Conservation (phyloP, 2,888 invertebrate species). For the Exocentrus adspersus region DNA sequence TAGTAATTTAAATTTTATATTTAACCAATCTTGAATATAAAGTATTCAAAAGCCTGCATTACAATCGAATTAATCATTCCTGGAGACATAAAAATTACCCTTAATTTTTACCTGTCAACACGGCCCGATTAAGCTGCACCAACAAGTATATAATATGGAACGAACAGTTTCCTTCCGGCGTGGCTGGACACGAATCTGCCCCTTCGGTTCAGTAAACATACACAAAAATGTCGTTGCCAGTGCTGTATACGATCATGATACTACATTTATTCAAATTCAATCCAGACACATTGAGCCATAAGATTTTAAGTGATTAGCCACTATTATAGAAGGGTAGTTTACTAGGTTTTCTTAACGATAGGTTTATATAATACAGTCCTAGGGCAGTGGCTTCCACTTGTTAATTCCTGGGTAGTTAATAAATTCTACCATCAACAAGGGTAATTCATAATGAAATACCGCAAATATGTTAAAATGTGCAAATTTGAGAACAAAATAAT, state of each 20-base stretch:
- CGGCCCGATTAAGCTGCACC: conserved; percentile 39
- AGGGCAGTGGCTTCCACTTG: no score
- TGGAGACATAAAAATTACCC: conserved; percentile 44
- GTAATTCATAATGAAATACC: no score
- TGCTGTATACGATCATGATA: neutral
- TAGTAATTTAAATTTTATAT: conserved; percentile 13
- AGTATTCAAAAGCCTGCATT: conserved; percentile 22
- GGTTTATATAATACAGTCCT: no score
- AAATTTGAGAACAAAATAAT: neutral
- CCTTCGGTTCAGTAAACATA: conserved; percentile 6
- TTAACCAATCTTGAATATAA: conserved; percentile 27
- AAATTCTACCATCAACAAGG: no score
- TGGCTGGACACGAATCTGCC: conserved; percentile 7
- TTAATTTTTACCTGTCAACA: conserved; percentile 48
- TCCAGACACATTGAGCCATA: no score
- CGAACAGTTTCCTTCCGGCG: conserved; percentile 24
- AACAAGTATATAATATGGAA: conserved; percentile 44
- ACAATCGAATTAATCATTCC: conserved; percentile 44
- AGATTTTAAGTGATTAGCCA: no score
- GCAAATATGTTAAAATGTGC: conserved; percentile 1
- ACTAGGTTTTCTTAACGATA: no score
- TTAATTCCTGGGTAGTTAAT: no score
- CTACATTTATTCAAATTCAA: no score
- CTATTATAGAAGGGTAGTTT: no score
- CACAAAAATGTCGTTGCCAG: neutral